These are phyloP conservation scores for Alca torda DNA, from an alignment of 2,797 vertebrate species.

Conservation along the genomic window DNA sequence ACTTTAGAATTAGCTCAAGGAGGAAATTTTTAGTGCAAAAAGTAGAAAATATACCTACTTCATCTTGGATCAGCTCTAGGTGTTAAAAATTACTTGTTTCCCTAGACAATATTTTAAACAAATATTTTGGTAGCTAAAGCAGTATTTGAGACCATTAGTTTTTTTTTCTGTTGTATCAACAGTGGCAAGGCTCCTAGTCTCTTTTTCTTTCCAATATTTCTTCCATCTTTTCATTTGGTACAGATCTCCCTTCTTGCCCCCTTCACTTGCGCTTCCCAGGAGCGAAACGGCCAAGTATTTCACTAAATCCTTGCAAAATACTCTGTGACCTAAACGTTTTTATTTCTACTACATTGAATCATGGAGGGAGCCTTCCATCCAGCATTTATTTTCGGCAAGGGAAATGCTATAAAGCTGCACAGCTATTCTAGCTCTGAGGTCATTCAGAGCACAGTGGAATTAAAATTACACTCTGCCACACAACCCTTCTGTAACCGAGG, in stretches of 20 bases:
- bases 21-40: neutral
- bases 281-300: neutral
- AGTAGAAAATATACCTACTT: neutral
- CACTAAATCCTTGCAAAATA: neutral
- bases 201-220: neutral
- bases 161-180: neutral
- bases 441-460: constrained; percentile 14
- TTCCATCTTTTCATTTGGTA: neutral
- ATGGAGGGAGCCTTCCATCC: neutral
- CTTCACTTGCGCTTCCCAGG: neutral
- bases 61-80: neutral
- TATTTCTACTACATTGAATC: neutral
- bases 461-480: constrained; percentile 18
- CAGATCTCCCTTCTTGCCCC: neutral
- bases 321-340: neutral
- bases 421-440: neutral
- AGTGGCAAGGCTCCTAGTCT: neutral
- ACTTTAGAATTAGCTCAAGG: neutral
- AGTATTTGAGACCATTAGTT: neutral
- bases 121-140: neutral
- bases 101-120: neutral
- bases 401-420: neutral
- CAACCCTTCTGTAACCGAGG: neutral
- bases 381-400: constrained; percentile 11
- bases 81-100: neutral